These are phyloP conservation scores for Heliconius charithonia DNA, from an alignment of 2,888 invertebrate species.

Conservation along the genomic window DNA sequence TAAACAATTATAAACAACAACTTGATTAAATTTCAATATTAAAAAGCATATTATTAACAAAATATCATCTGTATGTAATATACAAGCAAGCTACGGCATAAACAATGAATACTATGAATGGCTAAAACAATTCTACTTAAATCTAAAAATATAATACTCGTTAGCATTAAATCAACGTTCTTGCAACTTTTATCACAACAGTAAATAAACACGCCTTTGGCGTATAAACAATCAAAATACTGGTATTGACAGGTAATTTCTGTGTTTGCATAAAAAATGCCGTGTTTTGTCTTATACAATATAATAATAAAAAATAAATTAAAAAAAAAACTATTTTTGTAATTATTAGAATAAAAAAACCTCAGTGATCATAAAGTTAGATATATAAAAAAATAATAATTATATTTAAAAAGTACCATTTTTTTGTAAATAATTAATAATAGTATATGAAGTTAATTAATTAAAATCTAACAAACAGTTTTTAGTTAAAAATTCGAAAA, in stretches of 20 bases:
- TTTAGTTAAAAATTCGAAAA: too few relatives aligned
- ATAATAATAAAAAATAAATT: background rate
- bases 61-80: conserved; percentile 43
- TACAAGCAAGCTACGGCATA: conserved; percentile 42
- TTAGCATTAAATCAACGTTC: conserved; percentile 55
- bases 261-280: conserved; percentile 13
- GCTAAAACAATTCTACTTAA: conserved; percentile 48
- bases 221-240: conserved; percentile 52
- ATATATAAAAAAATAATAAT: too few relatives aligned
- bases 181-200: conserved; percentile 69
- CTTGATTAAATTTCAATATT: background rate
- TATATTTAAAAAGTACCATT: too few relatives aligned
- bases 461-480: too few relatives aligned
- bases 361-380: too few relatives aligned
- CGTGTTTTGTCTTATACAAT: background rate
- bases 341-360: background rate
- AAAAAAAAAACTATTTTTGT: too few relatives aligned
- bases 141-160: conserved; percentile 51
- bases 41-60: conserved; percentile 15
- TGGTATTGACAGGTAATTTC: conserved; percentile 19
- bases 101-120: conserved; percentile 26
- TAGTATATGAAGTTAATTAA: too few relatives aligned
- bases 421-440: too few relatives aligned
- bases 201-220: conserved; percentile 73
- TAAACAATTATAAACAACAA: background rate